Conservation (phyloP, 1,140 invertebrate genomes). For the Druon quercuslanigerum region DNA sequence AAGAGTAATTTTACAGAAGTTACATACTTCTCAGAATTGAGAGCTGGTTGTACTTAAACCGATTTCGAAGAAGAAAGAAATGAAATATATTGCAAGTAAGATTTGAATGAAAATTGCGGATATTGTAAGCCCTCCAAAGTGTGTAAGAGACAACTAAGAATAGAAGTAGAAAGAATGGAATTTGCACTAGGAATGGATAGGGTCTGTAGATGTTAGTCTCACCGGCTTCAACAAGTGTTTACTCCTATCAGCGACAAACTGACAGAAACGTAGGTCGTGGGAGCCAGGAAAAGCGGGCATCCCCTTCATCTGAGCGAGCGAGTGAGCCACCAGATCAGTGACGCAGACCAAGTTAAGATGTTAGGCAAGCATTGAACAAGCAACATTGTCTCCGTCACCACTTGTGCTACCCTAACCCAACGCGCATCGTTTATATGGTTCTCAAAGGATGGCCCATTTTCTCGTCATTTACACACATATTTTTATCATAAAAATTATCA, state of each 20-base stretch:
- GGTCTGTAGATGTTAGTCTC: slow-evolving; percentile 79
- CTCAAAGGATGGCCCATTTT: slow-evolving; percentile 48
- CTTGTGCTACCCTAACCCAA: slow-evolving; percentile 71
- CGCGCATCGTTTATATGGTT: slow-evolving; percentile 60
- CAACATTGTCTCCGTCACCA: slow-evolving; percentile 76
- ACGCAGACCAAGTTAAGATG: slow-evolving; percentile 74
- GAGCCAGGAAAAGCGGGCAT: slow-evolving; percentile 93
- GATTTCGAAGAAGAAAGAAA: neutral
- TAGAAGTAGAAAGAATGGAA: slow-evolving; percentile 21
- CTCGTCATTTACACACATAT: neutral
- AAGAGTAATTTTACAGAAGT: too few species aligned
- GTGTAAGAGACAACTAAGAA: slow-evolving; percentile 11
- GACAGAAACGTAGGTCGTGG: slow-evolving; percentile 94
- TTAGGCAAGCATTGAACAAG: slow-evolving; percentile 77
- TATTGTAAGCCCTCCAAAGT: slow-evolving; percentile 1
- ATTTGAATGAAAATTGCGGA: neutral
- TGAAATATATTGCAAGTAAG: neutral
- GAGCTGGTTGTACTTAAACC: too few species aligned
- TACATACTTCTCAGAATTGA: too few species aligned
- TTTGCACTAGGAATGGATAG: slow-evolving; percentile 67
- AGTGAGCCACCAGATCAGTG: slow-evolving; percentile 75
- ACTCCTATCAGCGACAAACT: slow-evolving; percentile 94
- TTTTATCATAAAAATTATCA: neutral
- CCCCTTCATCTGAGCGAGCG: slow-evolving; percentile 90
- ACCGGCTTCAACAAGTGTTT: slow-evolving; percentile 95